A percentile compares a stretch with the other conserved stretches of the same genome.
phyloP scores from a whole-genome alignment of 2,113 vertebrate species.

The Hyla sarda region DNA sequence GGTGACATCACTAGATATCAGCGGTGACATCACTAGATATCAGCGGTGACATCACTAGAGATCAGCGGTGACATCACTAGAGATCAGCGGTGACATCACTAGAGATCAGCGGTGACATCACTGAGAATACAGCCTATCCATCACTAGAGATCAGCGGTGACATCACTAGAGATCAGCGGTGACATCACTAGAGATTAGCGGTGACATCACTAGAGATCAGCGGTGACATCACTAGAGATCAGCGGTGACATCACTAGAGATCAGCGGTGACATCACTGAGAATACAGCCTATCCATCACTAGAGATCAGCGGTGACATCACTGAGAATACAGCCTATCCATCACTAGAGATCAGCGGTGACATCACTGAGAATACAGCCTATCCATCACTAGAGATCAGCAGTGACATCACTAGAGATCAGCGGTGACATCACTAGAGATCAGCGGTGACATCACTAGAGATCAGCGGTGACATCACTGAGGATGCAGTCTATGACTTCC shows the following conservation, averaged over 20 bases:
- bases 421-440: no score
- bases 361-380: not conserved
- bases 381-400: not conserved
- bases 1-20: no score
- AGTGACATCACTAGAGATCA: not conserved
- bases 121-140: not conserved
- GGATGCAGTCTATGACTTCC: no score
- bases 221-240: not conserved
- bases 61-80: not conserved
- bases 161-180: not conserved
- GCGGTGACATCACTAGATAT: not conserved
- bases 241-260: not conserved
- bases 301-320: no score
- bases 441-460: no score
- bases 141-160: not conserved
- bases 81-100: not conserved
- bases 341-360: no score
- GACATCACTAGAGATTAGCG: not conserved
- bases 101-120: no score
- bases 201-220: no score
- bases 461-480: no score
- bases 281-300: no score
- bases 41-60: not conserved
- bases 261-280: no score
- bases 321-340: no score